phyloP scores from a whole-genome alignment of 2,888 invertebrate species.

The Serrognathus titanus region DNA sequence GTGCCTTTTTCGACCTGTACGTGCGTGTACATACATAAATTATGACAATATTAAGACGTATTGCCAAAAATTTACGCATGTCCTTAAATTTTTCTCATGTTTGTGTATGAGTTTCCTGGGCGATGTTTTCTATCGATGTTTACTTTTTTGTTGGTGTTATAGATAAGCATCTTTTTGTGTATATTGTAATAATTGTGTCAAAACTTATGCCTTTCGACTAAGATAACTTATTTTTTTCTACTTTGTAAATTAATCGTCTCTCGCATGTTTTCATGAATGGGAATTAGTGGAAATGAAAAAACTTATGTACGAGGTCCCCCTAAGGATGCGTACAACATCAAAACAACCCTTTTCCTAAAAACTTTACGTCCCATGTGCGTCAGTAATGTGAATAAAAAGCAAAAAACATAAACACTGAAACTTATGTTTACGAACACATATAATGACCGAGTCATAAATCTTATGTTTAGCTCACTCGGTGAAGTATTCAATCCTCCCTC shows the following conservation, averaged over 20 bases:
- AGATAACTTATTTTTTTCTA: not conserved
- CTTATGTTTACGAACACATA: too few species aligned
- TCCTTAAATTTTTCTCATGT: slow-evolving; percentile 1
- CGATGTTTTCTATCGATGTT: slow-evolving; percentile 1
- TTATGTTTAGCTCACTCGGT: too few species aligned
- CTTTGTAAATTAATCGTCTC: slow-evolving; percentile 1
- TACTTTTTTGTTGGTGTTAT: slow-evolving; percentile 4
- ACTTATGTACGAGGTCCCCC: too few species aligned
- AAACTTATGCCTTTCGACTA: slow-evolving; percentile 1
- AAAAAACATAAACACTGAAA: too few species aligned
- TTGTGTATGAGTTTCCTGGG: slow-evolving; percentile 4
- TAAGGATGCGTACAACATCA: too few species aligned
- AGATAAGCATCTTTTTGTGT: slow-evolving; percentile 7
- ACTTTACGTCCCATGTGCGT: too few species aligned
- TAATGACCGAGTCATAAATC: too few species aligned
- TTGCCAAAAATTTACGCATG: slow-evolving; percentile 41
- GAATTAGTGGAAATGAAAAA: too few species aligned
- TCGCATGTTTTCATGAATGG: too few species aligned
- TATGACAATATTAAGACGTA: slow-evolving; percentile 34
- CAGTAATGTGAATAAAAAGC: too few species aligned
- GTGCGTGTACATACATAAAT: slow-evolving; percentile 7
- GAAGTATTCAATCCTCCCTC: too few species aligned
- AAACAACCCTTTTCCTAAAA: too few species aligned
- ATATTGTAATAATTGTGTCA: slow-evolving; percentile 16
- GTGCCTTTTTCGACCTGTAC: slow-evolving; percentile 34